phyloP scores from a whole-genome alignment of 2,888 invertebrate species.

The Erynnis tages region DNA sequence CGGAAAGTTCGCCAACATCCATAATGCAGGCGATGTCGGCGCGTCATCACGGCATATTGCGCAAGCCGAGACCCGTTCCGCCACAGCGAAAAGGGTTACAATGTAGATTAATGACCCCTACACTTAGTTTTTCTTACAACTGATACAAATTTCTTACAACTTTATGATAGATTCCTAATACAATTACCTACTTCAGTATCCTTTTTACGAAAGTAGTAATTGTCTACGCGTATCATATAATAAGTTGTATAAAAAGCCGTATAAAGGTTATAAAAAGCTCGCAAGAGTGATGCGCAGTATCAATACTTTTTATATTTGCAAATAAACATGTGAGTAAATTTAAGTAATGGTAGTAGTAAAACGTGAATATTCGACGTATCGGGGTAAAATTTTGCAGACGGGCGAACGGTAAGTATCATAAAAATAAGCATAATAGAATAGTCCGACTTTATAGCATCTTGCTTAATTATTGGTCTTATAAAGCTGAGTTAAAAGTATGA shows the following conservation, averaged over 20 bases:
- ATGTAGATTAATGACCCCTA: slow-evolving; percentile 57
- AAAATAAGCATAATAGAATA: slow-evolving; percentile 42
- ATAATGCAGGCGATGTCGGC: slow-evolving; percentile 77
- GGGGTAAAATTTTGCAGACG: slow-evolving; percentile 40
- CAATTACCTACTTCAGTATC: neutral
- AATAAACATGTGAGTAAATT: slow-evolving; percentile 80
- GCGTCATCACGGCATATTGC: slow-evolving; percentile 77
- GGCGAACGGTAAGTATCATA: slow-evolving; percentile 41
- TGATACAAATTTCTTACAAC: neutral
- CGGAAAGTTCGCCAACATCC: slow-evolving; percentile 70
- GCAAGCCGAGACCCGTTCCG: slow-evolving; percentile 34
- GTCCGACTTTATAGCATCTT: slow-evolving; percentile 35
- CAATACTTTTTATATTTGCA: slow-evolving; percentile 74
- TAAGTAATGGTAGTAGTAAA: slow-evolving; percentile 75
- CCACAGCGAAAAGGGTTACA: slow-evolving; percentile 55
- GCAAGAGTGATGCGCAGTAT: slow-evolving; percentile 48
- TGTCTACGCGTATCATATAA: slow-evolving; percentile 5
- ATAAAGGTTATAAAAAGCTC: slow-evolving; percentile 39
- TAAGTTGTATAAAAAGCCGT: slow-evolving; percentile 15
- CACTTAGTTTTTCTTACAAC: slow-evolving; percentile 35
- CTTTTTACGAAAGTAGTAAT: slow-evolving; percentile 1
- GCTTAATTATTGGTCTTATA: slow-evolving; percentile 26
- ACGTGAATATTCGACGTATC: slow-evolving; percentile 44
- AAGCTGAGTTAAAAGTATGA: neutral
- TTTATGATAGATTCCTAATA: neutral